Evolutionary conservation across 2,797 vertebrate species (phyloP).

Genomic region (Threskiornis aethiopicus): DNA sequence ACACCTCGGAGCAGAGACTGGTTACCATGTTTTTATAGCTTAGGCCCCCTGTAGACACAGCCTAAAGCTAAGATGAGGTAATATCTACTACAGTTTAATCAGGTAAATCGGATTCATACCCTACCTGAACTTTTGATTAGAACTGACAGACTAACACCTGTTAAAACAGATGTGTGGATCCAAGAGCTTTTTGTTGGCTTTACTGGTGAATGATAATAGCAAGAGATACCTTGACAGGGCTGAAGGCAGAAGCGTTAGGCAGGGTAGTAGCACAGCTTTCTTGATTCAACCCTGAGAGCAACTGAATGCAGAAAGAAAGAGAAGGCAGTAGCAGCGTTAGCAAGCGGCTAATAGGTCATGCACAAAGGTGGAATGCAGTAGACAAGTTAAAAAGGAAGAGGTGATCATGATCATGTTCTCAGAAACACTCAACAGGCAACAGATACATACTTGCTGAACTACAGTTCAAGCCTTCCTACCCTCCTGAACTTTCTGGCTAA

Average conservation of each 20-base stretch:
- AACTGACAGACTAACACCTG: slow-evolving; percentile 37
- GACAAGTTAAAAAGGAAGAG: slow-evolving; percentile 26
- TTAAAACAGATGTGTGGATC: slow-evolving; percentile 27
- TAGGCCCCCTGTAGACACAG: not conserved
- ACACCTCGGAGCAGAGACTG: not conserved
- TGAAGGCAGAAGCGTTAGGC: slow-evolving; percentile 74
- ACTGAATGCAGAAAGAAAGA: slow-evolving; percentile 73
- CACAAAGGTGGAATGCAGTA: not conserved
- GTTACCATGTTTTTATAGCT: not conserved
- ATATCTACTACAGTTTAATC: not conserved
- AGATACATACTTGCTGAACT: not conserved
- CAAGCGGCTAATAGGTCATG: not conserved
- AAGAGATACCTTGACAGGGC: slow-evolving; percentile 77
- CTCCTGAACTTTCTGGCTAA: not conserved
- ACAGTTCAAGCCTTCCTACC: not conserved
- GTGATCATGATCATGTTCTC: not conserved
- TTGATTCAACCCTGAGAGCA: slow-evolving; percentile 72
- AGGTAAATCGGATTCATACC: slow-evolving; percentile 5
- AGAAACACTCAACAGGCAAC: not conserved
- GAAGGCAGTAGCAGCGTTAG: slow-evolving; percentile 62
- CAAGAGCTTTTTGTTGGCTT: slow-evolving; percentile 8
- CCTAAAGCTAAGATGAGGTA: slow-evolving; percentile 39
- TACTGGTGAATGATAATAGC: slow-evolving; percentile 47
- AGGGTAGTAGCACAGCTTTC: slow-evolving; percentile 70
- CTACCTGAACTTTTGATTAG: slow-evolving; percentile 33